These are phyloP conservation scores for Melanotaenia pygmaea DNA, from an alignment of 2,797 vertebrate genomes.

Conservation along the genomic window DNA sequence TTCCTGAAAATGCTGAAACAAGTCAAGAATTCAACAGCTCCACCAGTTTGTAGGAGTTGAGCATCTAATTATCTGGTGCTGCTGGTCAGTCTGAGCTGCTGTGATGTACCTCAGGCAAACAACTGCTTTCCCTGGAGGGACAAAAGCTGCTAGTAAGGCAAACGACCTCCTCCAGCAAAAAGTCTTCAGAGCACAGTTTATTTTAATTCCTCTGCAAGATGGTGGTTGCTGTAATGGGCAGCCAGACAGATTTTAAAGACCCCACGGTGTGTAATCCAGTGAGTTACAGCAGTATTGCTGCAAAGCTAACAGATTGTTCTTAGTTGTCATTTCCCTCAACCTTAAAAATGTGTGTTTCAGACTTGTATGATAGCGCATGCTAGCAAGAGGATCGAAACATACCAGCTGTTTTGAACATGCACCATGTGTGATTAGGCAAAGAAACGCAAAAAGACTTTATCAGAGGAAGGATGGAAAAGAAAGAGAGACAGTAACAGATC, in stretches of 20 bases:
- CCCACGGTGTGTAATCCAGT: constrained; percentile 74
- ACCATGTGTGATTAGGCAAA: too few relatives aligned
- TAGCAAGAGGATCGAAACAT: too few relatives aligned
- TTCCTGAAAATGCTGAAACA: constrained; percentile 54
- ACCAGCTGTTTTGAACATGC: too few relatives aligned
- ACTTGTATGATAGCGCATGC: too few relatives aligned
- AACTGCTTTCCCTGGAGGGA: constrained; percentile 70
- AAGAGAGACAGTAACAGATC: neutral
- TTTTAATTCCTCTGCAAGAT: constrained; percentile 73
- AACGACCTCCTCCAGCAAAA: constrained; percentile 44
- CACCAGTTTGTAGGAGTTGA: constrained; percentile 50
- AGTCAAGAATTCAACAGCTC: constrained; percentile 40
- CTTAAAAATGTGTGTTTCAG: too few relatives aligned
- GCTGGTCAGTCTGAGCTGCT: constrained; percentile 57
- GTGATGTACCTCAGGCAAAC: constrained; percentile 69
- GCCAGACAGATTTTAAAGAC: constrained; percentile 76
- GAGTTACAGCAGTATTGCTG: constrained; percentile 67
- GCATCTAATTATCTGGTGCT: constrained; percentile 64
- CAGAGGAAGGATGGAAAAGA: neutral
- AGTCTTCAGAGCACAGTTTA: constrained; percentile 59
- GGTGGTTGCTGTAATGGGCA: constrained; percentile 74
- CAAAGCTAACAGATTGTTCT: constrained; percentile 71
- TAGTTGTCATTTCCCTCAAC: constrained; percentile 50
- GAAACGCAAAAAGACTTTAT: too few relatives aligned
- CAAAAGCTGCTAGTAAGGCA: constrained; percentile 61